Evolutionary conservation across 1,140 invertebrate species (phyloP), one percentile per base, ranked within the genome.

Genomic region (Pseudomyrmex gracilis): DNA sequence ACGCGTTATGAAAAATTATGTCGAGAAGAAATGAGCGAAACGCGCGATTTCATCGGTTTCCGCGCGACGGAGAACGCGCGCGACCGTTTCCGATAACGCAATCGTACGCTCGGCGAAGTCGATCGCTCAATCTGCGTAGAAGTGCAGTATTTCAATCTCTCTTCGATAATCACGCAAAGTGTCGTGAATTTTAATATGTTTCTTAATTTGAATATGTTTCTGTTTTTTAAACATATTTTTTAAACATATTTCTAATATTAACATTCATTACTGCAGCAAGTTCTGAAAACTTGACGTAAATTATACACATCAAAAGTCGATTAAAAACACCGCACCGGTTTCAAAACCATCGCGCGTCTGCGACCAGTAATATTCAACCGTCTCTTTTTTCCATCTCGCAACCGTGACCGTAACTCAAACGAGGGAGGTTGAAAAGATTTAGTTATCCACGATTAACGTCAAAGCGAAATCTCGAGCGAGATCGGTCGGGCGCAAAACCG

Each of bases 1-100:
- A 57, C 63, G 67, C 68, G 73, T 82, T 77, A 85, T 49, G 67
- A 85, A 88, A 34, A 85, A 88, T 88, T 70, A 82, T 53, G 76
- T 34, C 34, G 34, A 34, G 34, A 34, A 34, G 34, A 34, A 88
- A 85, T 84, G 83, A 66, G 74, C 55, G 49, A 55, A 49, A n/a
- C 43, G 53, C 55, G 53, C 45, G 57, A 63, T 73, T 55, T 82
- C 58, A 74, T 82, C 78, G 78, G 53, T 82, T 20, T 45, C 70
- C 78, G 24, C 53, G 15, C 7, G 20, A 47, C 63, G 55, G 60
- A 15, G 34, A 49, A 45, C 66, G n/a, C n/a, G n/a, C n/a, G n/a
- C n/a, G 20, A 53, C 66, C 34, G 34, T 34, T 80, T 58, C 66
- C 76, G 76, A 70, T 70, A 71, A 80, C 22, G 53, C 66, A 55